phyloP scores from a whole-genome alignment of 1,140 invertebrate genomes.

The Dinoponera quadriceps region DNA sequence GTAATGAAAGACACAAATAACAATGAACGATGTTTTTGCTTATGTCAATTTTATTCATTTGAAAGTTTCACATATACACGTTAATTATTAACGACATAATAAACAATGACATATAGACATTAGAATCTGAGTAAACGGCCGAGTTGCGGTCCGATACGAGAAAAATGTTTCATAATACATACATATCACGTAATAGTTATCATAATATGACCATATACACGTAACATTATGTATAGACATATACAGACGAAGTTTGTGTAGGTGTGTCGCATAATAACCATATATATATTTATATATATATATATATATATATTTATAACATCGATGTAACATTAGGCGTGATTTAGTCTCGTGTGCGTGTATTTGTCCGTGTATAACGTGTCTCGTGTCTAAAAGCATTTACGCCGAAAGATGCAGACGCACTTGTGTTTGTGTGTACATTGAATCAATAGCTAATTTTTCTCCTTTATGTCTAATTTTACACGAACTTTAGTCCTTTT shows the following conservation, averaged over 20 bases:
- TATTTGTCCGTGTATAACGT: conserved; percentile 35
- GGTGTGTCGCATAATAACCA: conserved; percentile 50
- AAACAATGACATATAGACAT: conserved; percentile 76
- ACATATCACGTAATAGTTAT: conserved; percentile 70
- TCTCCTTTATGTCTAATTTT: conserved; percentile 35
- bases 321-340: conserved; percentile 72
- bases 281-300: conserved; percentile 46
- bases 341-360: conserved; percentile 44
- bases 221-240: conserved; percentile 75
- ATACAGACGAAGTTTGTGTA: conserved; percentile 72
- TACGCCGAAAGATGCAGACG: conserved; percentile 25
- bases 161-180: conserved; percentile 71
- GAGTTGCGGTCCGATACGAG: conserved; percentile 58
- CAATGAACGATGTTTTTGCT: conserved; percentile 36
- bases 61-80: conserved; percentile 75
- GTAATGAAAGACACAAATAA: not conserved
- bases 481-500: conserved; percentile 20
- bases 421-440: not conserved
- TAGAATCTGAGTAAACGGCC: conserved; percentile 68
- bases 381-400: conserved; percentile 21
- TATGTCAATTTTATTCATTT: conserved; percentile 72
- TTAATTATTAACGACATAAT: conserved; percentile 75
- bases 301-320: conserved; percentile 61
- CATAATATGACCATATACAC: conserved; percentile 64
- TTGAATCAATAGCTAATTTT: conserved; percentile 45